Conservation (phyloP, 2,113 vertebrate species). For the Sporophila hypoxantha region DNA sequence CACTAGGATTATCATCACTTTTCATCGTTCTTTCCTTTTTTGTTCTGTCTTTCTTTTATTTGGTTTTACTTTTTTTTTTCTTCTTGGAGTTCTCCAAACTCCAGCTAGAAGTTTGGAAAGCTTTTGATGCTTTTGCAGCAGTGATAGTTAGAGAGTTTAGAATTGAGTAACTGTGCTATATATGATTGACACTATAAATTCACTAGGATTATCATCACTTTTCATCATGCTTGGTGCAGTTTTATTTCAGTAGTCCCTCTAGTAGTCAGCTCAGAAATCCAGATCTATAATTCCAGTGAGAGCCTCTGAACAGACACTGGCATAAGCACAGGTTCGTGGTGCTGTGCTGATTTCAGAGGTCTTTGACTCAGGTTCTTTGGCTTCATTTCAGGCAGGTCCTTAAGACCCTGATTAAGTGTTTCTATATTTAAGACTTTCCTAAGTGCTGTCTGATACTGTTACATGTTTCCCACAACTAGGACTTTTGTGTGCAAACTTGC, state of each 20-base stretch:
- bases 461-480: background rate
- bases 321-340: fast-evolving
- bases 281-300: background rate
- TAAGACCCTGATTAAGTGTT: background rate
- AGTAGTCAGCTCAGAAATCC: background rate
- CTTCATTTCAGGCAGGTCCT: background rate
- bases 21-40: background rate
- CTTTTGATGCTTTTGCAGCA: background rate
- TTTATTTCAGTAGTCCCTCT: background rate
- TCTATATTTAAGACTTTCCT: background rate
- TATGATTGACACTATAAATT: background rate
- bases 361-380: background rate
- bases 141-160: background rate
- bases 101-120: background rate
- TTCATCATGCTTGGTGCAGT: background rate
- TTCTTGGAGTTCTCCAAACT: background rate
- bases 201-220: background rate
- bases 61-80: background rate
- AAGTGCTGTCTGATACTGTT: background rate
- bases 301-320: background rate
- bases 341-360: background rate
- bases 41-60: fast-evolving
- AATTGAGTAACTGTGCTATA: background rate
- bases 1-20: background rate
- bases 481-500: background rate